Evolutionary conservation across 2,113 vertebrate genomes (phyloP).

Genomic region (Psilopogon haemacephalus): DNA sequence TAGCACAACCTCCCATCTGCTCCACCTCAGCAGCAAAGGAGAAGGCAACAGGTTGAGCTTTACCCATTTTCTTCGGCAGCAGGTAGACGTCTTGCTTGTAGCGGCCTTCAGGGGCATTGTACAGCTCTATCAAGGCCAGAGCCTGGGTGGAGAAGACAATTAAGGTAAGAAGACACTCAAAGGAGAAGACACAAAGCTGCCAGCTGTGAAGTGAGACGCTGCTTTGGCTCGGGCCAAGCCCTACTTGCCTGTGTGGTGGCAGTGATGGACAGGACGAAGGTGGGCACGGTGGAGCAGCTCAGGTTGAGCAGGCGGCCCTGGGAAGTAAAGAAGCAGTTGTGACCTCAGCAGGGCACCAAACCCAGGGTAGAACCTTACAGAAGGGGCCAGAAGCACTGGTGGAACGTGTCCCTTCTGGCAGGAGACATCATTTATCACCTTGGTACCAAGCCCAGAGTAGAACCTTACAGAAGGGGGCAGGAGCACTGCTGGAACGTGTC

Average conservation of each 20-base stretch:
- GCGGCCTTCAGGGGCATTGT: constrained; percentile 93
- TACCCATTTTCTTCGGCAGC: constrained; percentile 98
- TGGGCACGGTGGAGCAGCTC: constrained; percentile 97
- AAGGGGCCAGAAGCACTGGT: fast-evolving
- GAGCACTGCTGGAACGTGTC: too few relatives aligned
- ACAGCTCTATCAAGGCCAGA: constrained; percentile 93
- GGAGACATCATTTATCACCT: too few relatives aligned
- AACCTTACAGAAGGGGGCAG: too few relatives aligned
- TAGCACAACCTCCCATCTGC: background rate
- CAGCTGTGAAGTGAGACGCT: fast-evolving
- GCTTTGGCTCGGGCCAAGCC: background rate
- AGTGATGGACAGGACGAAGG: constrained; percentile 95
- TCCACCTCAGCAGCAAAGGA: fast-evolving
- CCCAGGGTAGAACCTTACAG: fast-evolving
- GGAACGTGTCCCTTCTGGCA: fast-evolving
- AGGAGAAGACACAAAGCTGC: background rate
- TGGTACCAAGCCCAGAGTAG: too few relatives aligned
- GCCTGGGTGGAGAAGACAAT: constrained; percentile 75
- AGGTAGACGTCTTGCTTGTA: constrained; percentile 97
- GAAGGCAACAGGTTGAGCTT: background rate
- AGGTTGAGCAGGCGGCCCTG: constrained; percentile 91
- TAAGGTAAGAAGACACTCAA: background rate
- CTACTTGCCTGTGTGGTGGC: constrained; percentile 91
- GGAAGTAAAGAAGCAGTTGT: fast-evolving
- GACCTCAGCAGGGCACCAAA: fast-evolving